Percentiles rank a stretch among this genome's conserved stretches.
Evolutionary conservation across 2,113 vertebrate species (phyloP).

Genomic region (Seriola aureovittata): DNA sequence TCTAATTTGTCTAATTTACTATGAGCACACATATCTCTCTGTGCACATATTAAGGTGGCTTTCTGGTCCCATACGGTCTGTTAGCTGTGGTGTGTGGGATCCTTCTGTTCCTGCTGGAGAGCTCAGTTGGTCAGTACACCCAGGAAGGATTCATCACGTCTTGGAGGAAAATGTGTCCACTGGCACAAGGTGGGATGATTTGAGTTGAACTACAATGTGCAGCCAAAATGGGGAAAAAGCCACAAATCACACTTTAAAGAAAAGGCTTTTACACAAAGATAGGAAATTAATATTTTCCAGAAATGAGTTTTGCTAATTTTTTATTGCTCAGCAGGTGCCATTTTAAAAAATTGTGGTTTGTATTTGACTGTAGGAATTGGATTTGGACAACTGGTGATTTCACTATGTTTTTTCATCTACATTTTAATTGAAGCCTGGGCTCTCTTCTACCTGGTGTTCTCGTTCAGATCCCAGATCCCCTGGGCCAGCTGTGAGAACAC

Average conservation of each 20-base stretch:
- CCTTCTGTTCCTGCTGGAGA: constrained; percentile 60
- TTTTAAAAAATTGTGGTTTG: too few relatives aligned
- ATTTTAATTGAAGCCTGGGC: constrained; percentile 91
- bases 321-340: too few relatives aligned
- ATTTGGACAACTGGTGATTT: constrained; percentile 86
- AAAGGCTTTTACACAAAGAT: too few relatives aligned
- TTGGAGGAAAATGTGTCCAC: constrained; percentile 64
- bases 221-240: too few relatives aligned
- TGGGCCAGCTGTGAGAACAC: constrained; percentile 88
- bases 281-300: too few relatives aligned
- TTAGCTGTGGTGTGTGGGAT: constrained; percentile 48
- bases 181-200: constrained; percentile 67
- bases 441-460: constrained; percentile 89
- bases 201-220: not conserved
- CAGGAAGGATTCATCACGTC: constrained; percentile 65
- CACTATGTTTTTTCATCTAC: constrained; percentile 86
- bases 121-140: constrained; percentile 53
- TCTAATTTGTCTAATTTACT: too few relatives aligned
- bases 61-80: constrained; percentile 56
- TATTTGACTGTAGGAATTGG: constrained; percentile 85
- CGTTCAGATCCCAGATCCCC: constrained; percentile 87
- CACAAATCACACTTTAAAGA: too few relatives aligned
- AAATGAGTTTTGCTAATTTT: too few relatives aligned
- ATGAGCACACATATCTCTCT: too few relatives aligned
- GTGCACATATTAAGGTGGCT: not conserved